Conservation (phyloP, 2,888 invertebrate genomes). For the Eupithecia abbreviata region DNA sequence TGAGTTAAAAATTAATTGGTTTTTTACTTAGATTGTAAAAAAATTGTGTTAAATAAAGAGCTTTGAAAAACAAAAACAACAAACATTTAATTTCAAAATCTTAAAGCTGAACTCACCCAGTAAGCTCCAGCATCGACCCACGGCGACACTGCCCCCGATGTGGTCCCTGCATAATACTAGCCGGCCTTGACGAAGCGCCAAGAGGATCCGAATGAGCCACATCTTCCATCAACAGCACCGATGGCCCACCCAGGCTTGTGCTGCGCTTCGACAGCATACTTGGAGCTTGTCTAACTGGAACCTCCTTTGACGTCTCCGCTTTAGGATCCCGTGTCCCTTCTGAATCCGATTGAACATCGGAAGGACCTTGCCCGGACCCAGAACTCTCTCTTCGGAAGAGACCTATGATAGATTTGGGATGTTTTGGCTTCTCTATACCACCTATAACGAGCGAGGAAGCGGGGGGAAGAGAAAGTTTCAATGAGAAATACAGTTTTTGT, state of each 20-base stretch:
- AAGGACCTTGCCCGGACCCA: slow-evolving; percentile 86
- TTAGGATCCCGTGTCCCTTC: slow-evolving; percentile 76
- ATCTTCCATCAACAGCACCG: slow-evolving; percentile 85
- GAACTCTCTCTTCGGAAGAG: slow-evolving; percentile 93
- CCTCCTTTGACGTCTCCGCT: slow-evolving; percentile 69
- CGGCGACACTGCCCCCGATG: slow-evolving; percentile 88
- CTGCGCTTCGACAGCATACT: slow-evolving; percentile 75
- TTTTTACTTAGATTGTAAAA: too few relatives aligned
- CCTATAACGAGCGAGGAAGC: slow-evolving; percentile 79
- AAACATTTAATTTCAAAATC: neutral
- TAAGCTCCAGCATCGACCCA: slow-evolving; percentile 92
- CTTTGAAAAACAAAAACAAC: too few relatives aligned
- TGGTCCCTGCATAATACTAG: slow-evolving; percentile 83
- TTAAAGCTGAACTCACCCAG: slow-evolving; percentile 82
- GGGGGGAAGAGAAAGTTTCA: slow-evolving; percentile 60
- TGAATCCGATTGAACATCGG: slow-evolving; percentile 83
- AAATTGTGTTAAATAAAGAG: too few relatives aligned
- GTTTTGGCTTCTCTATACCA: slow-evolving; percentile 93
- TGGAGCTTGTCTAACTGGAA: slow-evolving; percentile 63
- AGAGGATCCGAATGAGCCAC: slow-evolving; percentile 85
- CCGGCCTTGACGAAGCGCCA: slow-evolving; percentile 85
- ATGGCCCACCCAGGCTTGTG: slow-evolving; percentile 77
- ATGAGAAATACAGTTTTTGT: slow-evolving; percentile 55
- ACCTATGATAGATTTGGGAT: slow-evolving; percentile 94
- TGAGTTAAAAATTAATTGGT: too few relatives aligned